These are phyloP conservation scores for Chaetodon trifascialis DNA, from an alignment of 2,113 vertebrate species.

Conservation along the genomic window DNA sequence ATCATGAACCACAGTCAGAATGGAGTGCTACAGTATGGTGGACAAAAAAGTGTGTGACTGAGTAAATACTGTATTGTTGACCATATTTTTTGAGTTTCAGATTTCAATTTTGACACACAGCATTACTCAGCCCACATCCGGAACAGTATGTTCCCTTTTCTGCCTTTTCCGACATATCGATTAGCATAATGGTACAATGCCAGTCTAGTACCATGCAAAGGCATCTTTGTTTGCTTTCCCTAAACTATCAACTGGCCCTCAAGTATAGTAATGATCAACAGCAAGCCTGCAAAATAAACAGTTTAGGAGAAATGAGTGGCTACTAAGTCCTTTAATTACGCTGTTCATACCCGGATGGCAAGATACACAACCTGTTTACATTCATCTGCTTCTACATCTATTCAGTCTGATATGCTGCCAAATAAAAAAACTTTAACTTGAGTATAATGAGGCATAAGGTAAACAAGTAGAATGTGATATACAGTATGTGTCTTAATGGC, in stretches of 20 bases:
- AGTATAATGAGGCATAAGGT: neutral
- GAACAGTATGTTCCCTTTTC: neutral
- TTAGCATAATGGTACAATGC: constrained; percentile 13
- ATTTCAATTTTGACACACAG: constrained; percentile 21
- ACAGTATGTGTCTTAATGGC: neutral
- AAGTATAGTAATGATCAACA: constrained; percentile 5
- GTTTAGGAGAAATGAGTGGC: constrained; percentile 21
- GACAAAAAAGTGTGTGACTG: neutral
- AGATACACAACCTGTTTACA: neutral
- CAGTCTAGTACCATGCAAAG: neutral
- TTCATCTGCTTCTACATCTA: neutral
- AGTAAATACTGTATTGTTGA: neutral
- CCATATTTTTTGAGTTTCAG: constrained; percentile 2
- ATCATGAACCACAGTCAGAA: neutral
- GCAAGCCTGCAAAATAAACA: constrained; percentile 2
- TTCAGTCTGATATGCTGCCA: neutral
- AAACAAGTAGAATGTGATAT: constrained; percentile 1
- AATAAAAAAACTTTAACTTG: neutral
- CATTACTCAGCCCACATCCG: neutral
- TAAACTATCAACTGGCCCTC: constrained; percentile 1
- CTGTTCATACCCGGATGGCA: neutral
- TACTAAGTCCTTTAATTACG: neutral
- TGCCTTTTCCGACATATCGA: constrained; percentile 10
- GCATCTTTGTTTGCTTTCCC: constrained; percentile 13
- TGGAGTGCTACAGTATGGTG: neutral